Evolutionary conservation across 2,797 vertebrate species (phyloP), one percentile per base, ranked within the genome.

Genomic region (Pygocentrus nattereri): DNA sequence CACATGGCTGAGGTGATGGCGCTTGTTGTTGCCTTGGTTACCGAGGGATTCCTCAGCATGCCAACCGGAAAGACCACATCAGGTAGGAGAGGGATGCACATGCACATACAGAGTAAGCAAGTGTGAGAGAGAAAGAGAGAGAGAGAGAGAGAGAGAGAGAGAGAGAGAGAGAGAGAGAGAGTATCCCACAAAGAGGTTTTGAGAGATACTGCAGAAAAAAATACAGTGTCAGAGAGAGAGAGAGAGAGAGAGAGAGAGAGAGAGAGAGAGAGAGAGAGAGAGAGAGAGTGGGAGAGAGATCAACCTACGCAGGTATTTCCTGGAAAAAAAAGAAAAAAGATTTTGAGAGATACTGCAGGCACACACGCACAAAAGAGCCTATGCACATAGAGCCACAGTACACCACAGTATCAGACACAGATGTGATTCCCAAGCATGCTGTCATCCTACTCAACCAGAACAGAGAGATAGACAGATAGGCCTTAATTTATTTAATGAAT

Each of bases 21-120:
- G 69, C 47, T 59, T 31, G 6, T 73, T 61, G 78, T 83, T 78
- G 78, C 84, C 49, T 30, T 83, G 78, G 81, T 78, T 80, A 83
- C 84, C 10, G 61, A 82, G 81, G 81, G 70, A 82, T 82, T 82
- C 81, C 81, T 67, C 76, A 82, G 81, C 76, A 82, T 78, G 69
- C 69, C 11, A 8, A 41, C 52, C 70, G 81, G 81, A 82, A 82
- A 68, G 50, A 68, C 81, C 81, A 74, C 75, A 73, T 50, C 58
- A 61, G 81, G 81, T 58, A 54, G 4, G 41, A 58, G 25, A 47
- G 27, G 5, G 59, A 69, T 8, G 19, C 38, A 67, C 18, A 81
- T 2, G 50, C 1, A 27, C 59, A 52, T 11, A 65, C 44, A 76
- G 21, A 38, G 12, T 21, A 6, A 68, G 23, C 12, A 21, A 74